Evolutionary conservation across 2,113 vertebrate species (phyloP).

Genomic region (Carassius auratus): DNA sequence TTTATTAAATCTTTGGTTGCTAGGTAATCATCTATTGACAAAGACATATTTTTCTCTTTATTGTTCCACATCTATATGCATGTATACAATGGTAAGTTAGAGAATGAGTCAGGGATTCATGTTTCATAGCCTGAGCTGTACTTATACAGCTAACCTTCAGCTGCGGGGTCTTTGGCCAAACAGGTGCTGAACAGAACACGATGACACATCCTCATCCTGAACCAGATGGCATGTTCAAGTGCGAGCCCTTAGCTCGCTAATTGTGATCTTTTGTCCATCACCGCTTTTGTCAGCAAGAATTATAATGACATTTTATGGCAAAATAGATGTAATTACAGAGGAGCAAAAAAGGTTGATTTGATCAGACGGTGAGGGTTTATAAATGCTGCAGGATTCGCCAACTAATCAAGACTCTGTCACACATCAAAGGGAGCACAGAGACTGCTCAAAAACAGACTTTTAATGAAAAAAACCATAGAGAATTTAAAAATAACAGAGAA

Average conservation of each 20-base stretch:
- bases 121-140: neutral
- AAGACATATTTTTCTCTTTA: neutral
- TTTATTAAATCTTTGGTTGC: neutral
- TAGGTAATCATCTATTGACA: constrained; percentile 12
- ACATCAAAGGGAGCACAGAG: no score
- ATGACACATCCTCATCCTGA: neutral
- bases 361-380: constrained; percentile 42
- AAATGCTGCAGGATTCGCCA: constrained; percentile 46
- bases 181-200: constrained; percentile 25
- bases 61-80: constrained; percentile 8
- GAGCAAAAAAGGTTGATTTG: constrained; percentile 54
- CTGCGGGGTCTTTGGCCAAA: constrained; percentile 24
- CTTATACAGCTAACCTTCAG: neutral
- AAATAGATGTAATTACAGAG: constrained; percentile 54
- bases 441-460: no score
- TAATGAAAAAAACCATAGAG: no score
- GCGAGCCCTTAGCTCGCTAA: constrained; percentile 39
- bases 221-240: constrained; percentile 18
- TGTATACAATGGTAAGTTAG: neutral
- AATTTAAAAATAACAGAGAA: no score
- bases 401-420: constrained; percentile 38
- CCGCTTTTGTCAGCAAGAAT: constrained; percentile 35
- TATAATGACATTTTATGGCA: constrained; percentile 32
- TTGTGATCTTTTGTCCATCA: constrained; percentile 47
- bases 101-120: neutral